Evolutionary conservation across 1,140 invertebrate species (phyloP).

Genomic region (Eubasilissa regina): DNA sequence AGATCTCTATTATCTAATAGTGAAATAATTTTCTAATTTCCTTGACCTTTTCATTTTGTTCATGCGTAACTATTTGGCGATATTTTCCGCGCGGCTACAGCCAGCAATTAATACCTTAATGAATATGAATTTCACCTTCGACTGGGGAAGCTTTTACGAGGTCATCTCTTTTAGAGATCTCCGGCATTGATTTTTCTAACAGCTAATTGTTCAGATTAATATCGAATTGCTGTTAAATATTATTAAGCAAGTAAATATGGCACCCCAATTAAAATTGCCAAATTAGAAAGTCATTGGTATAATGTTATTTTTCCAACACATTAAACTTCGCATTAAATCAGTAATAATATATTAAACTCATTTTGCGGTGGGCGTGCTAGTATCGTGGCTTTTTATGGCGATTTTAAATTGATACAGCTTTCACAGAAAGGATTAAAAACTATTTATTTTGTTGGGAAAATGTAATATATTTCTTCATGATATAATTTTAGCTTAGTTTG

Average conservation of each 20-base stretch:
- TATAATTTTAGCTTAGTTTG: too few relatives aligned
- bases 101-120: conserved; percentile 17
- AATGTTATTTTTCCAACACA: too few relatives aligned
- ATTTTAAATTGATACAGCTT: too few relatives aligned
- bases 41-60: conserved; percentile 18
- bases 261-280: background rate
- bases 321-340: too few relatives aligned
- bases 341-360: too few relatives aligned
- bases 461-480: too few relatives aligned
- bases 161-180: conserved; percentile 11
- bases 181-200: conserved; percentile 16
- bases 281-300: too few relatives aligned
- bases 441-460: too few relatives aligned
- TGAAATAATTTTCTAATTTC: background rate
- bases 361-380: too few relatives aligned
- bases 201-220: conserved; percentile 28
- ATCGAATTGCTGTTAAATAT: background rate
- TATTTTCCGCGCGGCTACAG: conserved; percentile 3
- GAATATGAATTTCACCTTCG: conserved; percentile 1
- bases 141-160: conserved; percentile 1
- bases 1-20: too few relatives aligned
- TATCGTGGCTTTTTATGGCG: too few relatives aligned
- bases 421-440: too few relatives aligned
- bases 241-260: background rate
- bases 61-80: background rate